These are phyloP conservation scores for Cheirogaleus major DNA, from an alignment of 2,797 vertebrate species.

Conservation along the genomic window DNA sequence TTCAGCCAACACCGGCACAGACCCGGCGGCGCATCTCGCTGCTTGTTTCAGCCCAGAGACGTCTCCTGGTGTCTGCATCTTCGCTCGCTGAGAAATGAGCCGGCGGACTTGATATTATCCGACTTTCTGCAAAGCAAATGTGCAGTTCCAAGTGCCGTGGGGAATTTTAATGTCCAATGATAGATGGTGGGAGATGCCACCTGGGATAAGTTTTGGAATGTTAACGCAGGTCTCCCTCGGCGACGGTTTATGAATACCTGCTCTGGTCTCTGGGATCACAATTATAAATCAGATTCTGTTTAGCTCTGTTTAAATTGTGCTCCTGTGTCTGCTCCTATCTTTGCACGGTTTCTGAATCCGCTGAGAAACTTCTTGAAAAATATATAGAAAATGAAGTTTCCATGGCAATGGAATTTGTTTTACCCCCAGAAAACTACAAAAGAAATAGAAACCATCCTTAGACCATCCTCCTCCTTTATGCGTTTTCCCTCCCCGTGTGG, in stretches of 20 bases:
- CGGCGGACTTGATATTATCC: not conserved
- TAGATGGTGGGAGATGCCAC: not conserved
- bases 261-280: not conserved
- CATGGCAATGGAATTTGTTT: conserved; percentile 58
- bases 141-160: not conserved
- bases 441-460: not conserved
- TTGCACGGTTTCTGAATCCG: conserved; percentile 29
- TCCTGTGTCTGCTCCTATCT: conserved; percentile 47
- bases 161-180: conserved; percentile 53
- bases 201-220: conserved; percentile 45
- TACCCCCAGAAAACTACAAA: conserved; percentile 30
- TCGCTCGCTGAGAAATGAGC: not conserved
- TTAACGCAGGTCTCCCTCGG: not conserved
- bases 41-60: not conserved
- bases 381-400: conserved; percentile 65
- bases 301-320: conserved; percentile 48
- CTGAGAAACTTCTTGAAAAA: conserved; percentile 66
- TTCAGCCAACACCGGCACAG: not conserved
- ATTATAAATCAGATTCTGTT: conserved; percentile 50
- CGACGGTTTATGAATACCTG: conserved; percentile 50
- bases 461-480: not conserved
- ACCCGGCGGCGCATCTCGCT: rapidly evolving
- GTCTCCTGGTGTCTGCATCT: not conserved
- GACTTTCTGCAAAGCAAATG: not conserved
- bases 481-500: rapidly evolving